These are phyloP conservation scores for Sylvia atricapilla DNA, from an alignment of 2,113 vertebrate species.

Conservation along the genomic window DNA sequence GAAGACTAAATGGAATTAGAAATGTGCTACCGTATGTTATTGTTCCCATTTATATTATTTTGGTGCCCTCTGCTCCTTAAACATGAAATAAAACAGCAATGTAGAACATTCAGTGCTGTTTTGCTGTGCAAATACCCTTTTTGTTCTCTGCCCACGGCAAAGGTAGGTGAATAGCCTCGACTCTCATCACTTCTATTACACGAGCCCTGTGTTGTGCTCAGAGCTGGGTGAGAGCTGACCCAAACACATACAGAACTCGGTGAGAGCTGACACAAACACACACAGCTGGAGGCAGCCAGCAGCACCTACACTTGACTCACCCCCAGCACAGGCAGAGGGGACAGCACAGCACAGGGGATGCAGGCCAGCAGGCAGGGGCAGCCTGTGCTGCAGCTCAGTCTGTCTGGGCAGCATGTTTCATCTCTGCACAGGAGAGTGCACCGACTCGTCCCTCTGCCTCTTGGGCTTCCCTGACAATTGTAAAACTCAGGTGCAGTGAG, in stretches of 20 bases:
- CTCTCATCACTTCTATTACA: neutral
- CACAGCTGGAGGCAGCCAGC: neutral
- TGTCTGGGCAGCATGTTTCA: accelerated
- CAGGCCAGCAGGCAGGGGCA: neutral
- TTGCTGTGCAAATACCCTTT: neutral
- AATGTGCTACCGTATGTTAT: neutral
- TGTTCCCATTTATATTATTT: neutral
- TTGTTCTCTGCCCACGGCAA: neutral
- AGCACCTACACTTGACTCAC: neutral
- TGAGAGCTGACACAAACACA: neutral
- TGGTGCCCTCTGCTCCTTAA: neutral
- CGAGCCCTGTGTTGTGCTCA: neutral
- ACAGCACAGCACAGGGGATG: accelerated
- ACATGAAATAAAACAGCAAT: neutral
- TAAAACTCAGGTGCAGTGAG: neutral
- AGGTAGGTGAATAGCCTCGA: neutral
- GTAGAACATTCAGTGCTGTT: neutral
- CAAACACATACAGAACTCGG: neutral
- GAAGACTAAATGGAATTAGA: neutral
- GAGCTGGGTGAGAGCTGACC: neutral
- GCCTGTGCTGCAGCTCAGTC: neutral
- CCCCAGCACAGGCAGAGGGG: neutral
- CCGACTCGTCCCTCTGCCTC: neutral
- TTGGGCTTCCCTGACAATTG: neutral
- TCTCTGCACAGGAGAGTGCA: neutral